These are phyloP conservation scores for Amniataba percoides DNA, from an alignment of 2,797 vertebrate genomes.

Conservation along the genomic window DNA sequence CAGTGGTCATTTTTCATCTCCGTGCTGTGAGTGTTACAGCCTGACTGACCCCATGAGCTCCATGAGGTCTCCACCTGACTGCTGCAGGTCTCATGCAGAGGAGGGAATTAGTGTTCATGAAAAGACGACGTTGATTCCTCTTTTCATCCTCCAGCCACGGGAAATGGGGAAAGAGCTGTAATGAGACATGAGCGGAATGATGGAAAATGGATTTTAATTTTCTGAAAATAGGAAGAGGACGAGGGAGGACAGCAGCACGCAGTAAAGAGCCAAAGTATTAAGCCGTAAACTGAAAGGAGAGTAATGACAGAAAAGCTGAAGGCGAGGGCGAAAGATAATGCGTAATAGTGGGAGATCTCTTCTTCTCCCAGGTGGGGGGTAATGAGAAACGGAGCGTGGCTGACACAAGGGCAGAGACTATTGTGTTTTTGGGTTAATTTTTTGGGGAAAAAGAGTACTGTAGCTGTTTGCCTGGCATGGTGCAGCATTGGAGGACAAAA, in stretches of 20 bases:
- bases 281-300: conserved; percentile 53
- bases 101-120: conserved; percentile 59
- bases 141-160: conserved; percentile 60
- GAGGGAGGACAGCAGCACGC: conserved; percentile 19
- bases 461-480: conserved; percentile 3
- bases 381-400: conserved; percentile 42
- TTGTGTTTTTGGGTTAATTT: conserved; percentile 43
- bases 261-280: conserved; percentile 45
- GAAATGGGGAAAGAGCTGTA: conserved; percentile 51
- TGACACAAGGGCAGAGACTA: conserved; percentile 20
- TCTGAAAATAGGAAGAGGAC: conserved; percentile 51
- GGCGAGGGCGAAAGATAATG: conserved; percentile 42
- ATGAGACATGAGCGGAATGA: conserved; percentile 48
- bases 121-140: conserved; percentile 55
- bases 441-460: neutral
- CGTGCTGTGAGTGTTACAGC: conserved; percentile 2
- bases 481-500: neutral
- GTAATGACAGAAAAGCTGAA: conserved; percentile 57
- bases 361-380: conserved; percentile 39
- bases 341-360: conserved; percentile 25
- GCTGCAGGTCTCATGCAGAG: conserved; percentile 30
- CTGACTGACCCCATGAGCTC: conserved; percentile 35
- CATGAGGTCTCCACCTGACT: conserved; percentile 25
- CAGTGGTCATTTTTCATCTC: conserved; percentile 34
- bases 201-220: conserved; percentile 75